Evolutionary conservation across 2,797 vertebrate genomes (phyloP), one percentile per base, ranked within the genome.

Genomic region (Neosilurus mollespiculum): DNA sequence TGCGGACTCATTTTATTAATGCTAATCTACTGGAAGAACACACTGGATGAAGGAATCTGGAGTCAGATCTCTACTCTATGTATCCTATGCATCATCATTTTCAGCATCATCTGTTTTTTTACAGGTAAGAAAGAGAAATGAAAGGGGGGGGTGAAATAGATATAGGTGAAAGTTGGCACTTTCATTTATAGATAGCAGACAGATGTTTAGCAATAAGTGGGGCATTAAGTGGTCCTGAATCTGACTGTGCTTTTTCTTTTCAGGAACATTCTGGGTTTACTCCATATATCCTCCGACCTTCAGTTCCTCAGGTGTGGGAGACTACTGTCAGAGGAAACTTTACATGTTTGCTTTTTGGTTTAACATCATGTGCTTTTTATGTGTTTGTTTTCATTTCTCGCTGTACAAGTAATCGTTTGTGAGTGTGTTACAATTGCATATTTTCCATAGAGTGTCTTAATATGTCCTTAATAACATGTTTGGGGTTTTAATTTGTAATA

Each of bases 211-310:
- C 65, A 64, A 64, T 24, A 18, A 16, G 34, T 15, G 8, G n/a
- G 16, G 24, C 11, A 9, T 24, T 76, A 16, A 37, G 20, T 62
- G 34, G 56, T 77, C 34, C 11, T 77, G 10, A 77, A 61, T 18
- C 56, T 49, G 58, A 12, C n/a, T 49, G 26, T 58, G 56, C 67
- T 56, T 58, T 80, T 77, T 11, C 11, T 69, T 80, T 88, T 82
- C 9, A 94, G 93, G 93, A 72, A 91, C 92, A 0, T 88, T 93
- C 84, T 94, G 93, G 94, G 90, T 94, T 85, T 94, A 93, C 83
- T 92, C 93, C 1, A 90, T 94, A 84, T 93, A 93, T 81, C 0
- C 91, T 83, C 92, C 92, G 2, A 89, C 76, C 86, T 93, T 88
- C 84, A 34, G 64, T 64, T 88, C 76, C 1, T 86, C 88, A 0